phyloP scores from a whole-genome alignment of 2,797 vertebrate genomes.

The Pseudochirops cupreus region DNA sequence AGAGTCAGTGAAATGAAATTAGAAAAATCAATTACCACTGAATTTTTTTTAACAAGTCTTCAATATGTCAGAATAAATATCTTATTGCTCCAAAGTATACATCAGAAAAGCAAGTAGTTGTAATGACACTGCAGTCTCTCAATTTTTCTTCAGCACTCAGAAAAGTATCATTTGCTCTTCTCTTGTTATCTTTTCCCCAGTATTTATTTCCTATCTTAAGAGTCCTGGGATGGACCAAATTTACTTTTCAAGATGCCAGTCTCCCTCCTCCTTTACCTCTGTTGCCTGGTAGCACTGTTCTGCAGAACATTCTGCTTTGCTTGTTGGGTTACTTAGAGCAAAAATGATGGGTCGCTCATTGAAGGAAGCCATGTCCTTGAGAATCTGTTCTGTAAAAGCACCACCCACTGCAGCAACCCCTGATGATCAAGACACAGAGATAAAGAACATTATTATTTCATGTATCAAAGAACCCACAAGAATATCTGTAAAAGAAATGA shows the following conservation, averaged over 20 bases:
- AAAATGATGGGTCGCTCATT: constrained; percentile 96
- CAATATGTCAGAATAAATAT: neutral
- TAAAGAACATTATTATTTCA: neutral
- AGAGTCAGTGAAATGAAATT: neutral
- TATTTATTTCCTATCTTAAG: neutral
- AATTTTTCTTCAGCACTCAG: constrained; percentile 18
- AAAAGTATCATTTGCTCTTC: neutral
- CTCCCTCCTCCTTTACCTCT: constrained; percentile 86
- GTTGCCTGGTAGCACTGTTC: constrained; percentile 96
- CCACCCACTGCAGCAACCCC: constrained; percentile 95
- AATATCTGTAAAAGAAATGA: neutral
- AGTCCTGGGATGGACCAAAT: constrained; percentile 13
- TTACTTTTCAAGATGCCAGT: constrained; percentile 24
- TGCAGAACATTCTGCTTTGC: constrained; percentile 98
- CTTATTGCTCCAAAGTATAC: neutral
- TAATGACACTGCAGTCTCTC: neutral
- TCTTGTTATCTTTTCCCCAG: constrained; percentile 9
- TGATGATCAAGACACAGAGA: constrained; percentile 77
- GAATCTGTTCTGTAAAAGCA: constrained; percentile 94
- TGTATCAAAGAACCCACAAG: constrained; percentile 23
- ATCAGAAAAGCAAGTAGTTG: constrained; percentile 19
- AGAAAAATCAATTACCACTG: neutral
- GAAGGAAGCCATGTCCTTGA: constrained; percentile 94
- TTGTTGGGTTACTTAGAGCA: constrained; percentile 98
- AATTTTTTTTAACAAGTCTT: neutral